Evolutionary conservation across 1,140 invertebrate genomes (phyloP).

Genomic region (Artemia franciscana): DNA sequence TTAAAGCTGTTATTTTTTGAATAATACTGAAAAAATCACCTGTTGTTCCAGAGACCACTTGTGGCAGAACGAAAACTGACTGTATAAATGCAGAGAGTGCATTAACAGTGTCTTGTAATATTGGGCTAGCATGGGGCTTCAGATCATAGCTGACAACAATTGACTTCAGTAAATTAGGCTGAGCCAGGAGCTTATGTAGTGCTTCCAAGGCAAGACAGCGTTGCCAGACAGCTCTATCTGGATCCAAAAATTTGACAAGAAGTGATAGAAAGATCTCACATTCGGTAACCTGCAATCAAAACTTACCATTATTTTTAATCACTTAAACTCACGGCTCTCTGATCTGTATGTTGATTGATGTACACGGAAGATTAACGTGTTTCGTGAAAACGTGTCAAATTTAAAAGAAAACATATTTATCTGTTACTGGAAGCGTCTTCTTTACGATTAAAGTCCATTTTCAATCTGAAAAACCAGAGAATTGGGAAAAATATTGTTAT

Average conservation of each 20-base stretch:
- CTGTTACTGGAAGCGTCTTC: no score
- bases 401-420: no score
- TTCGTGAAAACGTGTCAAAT: no score
- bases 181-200: slow-evolving; percentile 73
- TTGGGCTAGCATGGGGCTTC: slow-evolving; percentile 72
- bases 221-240: slow-evolving; percentile 89
- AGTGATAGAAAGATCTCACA: slow-evolving; percentile 95
- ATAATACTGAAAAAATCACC: background rate
- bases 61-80: slow-evolving; percentile 54
- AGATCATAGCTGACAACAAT: slow-evolving; percentile 88
- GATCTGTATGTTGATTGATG: no score
- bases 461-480: no score
- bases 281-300: slow-evolving; percentile 72
- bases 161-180: slow-evolving; percentile 62
- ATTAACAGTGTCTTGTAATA: slow-evolving; percentile 85
- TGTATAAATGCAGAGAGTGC: slow-evolving; percentile 85
- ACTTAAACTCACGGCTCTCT: background rate
- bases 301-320: no score
- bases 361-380: no score
- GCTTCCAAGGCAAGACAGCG: slow-evolving; percentile 81
- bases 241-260: slow-evolving; percentile 88
- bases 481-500: no score
- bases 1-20: no score
- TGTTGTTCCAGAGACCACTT: background rate
- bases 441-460: no score